phyloP scores from a whole-genome alignment of 2,113 vertebrate species.

The Prunella himalayana region DNA sequence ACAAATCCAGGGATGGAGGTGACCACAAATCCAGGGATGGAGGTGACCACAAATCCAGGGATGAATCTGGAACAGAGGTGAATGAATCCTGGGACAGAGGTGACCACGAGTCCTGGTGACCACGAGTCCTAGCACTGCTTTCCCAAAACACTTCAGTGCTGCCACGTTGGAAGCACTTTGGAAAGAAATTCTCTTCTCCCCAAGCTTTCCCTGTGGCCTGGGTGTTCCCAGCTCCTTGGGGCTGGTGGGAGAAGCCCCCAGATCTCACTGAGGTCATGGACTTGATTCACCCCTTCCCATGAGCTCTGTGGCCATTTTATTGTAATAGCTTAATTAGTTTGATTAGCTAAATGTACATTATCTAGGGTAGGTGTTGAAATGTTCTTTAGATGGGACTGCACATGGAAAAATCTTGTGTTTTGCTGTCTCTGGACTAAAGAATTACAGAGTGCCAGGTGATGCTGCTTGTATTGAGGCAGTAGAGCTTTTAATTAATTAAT shows the following conservation, averaged over 20 bases:
- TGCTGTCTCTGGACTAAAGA: not conserved
- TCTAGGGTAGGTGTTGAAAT: not conserved
- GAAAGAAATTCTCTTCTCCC: not conserved
- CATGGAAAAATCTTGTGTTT: not conserved
- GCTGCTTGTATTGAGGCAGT: not conserved
- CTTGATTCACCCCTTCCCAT: not conserved
- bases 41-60: too few species aligned
- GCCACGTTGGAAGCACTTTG: accelerated
- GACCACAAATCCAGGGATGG: too few species aligned
- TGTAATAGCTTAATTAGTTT: not conserved
- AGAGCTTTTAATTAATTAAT: not conserved
- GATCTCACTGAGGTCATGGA: not conserved
- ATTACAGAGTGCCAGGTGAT: not conserved
- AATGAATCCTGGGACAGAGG: too few species aligned
- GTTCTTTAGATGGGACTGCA: not conserved
- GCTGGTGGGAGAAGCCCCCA: not conserved
- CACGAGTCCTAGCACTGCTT: accelerated
- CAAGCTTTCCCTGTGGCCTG: not conserved
- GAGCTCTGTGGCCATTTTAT: not conserved
- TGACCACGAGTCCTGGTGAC: too few species aligned
- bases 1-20: too few species aligned
- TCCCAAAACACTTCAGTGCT: not conserved
- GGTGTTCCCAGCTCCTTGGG: not conserved
- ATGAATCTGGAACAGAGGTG: too few species aligned
- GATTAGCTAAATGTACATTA: not conserved